These are phyloP conservation scores for Trachelus tabidus DNA, from an alignment of 2,888 invertebrate genomes.

Conservation along the genomic window DNA sequence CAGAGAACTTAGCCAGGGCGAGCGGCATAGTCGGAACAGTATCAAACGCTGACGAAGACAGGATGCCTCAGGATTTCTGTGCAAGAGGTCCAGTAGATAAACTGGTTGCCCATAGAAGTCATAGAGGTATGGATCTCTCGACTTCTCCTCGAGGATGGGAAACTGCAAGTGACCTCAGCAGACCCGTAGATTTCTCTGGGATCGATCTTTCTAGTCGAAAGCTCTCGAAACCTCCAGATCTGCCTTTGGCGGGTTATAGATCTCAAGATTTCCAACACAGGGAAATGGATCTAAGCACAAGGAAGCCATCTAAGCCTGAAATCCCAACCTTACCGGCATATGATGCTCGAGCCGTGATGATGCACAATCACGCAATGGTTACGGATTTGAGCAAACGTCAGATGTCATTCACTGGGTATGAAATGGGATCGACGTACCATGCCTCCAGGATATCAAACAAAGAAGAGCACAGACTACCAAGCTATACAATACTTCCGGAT, in stretches of 20 bases:
- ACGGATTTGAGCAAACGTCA: constrained; percentile 61
- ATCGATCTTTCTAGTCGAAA: constrained; percentile 63
- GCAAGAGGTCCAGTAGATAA: constrained; percentile 30
- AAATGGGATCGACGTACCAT: constrained; percentile 51
- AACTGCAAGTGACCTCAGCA: constrained; percentile 42
- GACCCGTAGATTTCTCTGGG: constrained; percentile 59
- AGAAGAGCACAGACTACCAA: constrained; percentile 58
- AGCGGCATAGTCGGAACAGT: constrained; percentile 30
- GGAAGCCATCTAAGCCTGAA: constrained; percentile 49
- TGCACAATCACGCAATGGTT: constrained; percentile 59
- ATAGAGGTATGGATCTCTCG: constrained; percentile 58
- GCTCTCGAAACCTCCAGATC: constrained; percentile 39
- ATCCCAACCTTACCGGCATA: constrained; percentile 40
- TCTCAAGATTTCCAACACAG: constrained; percentile 56
- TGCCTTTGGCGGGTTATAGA: constrained; percentile 36
- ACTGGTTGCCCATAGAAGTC: constrained; percentile 27
- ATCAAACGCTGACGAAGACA: constrained; percentile 30
- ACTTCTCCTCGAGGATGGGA: constrained; percentile 57
- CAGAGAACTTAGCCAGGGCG: constrained; percentile 59
- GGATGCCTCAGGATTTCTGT: constrained; percentile 43
- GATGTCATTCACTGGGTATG: constrained; percentile 53
- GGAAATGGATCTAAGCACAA: constrained; percentile 62
- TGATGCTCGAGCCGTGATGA: constrained; percentile 53
- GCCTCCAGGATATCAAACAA: constrained; percentile 41
- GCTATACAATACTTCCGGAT: constrained; percentile 59